These are phyloP conservation scores for Motacilla alba DNA, from an alignment of 2,113 vertebrate genomes.

Conservation along the genomic window DNA sequence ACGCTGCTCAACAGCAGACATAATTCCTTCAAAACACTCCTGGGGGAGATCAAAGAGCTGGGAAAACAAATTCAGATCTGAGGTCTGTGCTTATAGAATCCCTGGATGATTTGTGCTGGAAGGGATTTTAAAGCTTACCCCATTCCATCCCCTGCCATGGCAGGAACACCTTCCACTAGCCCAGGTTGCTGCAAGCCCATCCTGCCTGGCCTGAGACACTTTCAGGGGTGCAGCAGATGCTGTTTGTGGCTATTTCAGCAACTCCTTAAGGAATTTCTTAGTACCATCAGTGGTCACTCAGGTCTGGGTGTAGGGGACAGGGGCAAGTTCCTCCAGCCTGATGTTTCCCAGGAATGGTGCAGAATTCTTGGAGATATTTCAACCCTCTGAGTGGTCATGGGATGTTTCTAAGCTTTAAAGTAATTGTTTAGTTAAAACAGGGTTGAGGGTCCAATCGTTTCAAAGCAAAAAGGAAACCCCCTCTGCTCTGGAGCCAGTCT, in stretches of 20 bases:
- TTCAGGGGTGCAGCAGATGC: neutral
- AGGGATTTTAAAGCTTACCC: neutral
- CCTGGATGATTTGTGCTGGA: neutral
- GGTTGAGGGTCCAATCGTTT: neutral
- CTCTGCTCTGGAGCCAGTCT: neutral
- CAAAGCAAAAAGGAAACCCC: neutral
- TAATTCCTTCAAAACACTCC: neutral
- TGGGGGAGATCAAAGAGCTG: neutral
- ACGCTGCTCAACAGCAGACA: neutral
- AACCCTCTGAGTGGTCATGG: neutral
- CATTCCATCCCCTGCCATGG: fast-evolving
- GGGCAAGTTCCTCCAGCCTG: neutral
- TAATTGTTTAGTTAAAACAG: neutral
- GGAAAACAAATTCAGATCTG: neutral
- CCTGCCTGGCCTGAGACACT: neutral
- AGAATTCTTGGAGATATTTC: neutral
- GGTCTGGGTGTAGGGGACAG: neutral
- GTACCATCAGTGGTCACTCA: neutral
- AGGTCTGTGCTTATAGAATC: neutral
- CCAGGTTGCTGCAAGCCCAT: neutral
- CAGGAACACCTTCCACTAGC: neutral
- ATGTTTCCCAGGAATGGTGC: neutral
- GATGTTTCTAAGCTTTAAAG: neutral
- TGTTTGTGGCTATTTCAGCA: neutral
- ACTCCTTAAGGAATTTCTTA: neutral